A percentile compares a stretch with the other conserved stretches of the same genome.
Conservation (phyloP, 2,113 vertebrate genomes). For the Stigmatopora argus region DNA sequence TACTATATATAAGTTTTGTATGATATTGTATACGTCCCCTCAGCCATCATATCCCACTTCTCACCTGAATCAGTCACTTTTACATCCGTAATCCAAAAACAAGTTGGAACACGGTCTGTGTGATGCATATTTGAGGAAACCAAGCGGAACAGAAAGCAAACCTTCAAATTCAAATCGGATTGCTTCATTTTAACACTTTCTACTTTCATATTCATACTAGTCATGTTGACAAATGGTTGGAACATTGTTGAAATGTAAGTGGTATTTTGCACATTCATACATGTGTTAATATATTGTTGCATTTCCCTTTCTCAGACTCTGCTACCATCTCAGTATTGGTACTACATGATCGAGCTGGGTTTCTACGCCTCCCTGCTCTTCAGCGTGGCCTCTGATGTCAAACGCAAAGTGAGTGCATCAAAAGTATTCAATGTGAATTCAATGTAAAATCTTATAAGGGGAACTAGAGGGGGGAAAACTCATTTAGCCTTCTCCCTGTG, state of each 20-base stretch:
- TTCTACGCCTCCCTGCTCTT: constrained; percentile 90
- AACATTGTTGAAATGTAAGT: background rate
- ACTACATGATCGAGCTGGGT: constrained; percentile 91
- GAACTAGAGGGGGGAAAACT: background rate
- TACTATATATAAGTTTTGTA: too few relatives aligned
- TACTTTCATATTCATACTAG: background rate
- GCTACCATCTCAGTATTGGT: constrained; percentile 93
- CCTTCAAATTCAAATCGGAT: too few relatives aligned
- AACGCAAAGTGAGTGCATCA: constrained; percentile 79
- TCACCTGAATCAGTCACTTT: too few relatives aligned
- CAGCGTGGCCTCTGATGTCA: constrained; percentile 90
- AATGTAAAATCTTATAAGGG: background rate
- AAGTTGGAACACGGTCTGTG: too few relatives aligned
- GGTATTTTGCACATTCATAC: background rate
- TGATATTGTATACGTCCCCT: too few relatives aligned
- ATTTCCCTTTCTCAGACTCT: constrained; percentile 56
- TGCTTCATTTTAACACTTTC: background rate
- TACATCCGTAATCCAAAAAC: too few relatives aligned
- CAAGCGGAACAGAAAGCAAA: too few relatives aligned
- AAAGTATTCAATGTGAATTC: background rate
- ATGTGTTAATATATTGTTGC: background rate
- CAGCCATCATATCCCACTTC: too few relatives aligned
- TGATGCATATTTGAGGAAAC: too few relatives aligned
- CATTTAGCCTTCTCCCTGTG: constrained; percentile 5
- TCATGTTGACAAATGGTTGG: background rate